Conservation (phyloP, 2,797 vertebrate genomes). For the Scyliorhinus canicula region DNA sequence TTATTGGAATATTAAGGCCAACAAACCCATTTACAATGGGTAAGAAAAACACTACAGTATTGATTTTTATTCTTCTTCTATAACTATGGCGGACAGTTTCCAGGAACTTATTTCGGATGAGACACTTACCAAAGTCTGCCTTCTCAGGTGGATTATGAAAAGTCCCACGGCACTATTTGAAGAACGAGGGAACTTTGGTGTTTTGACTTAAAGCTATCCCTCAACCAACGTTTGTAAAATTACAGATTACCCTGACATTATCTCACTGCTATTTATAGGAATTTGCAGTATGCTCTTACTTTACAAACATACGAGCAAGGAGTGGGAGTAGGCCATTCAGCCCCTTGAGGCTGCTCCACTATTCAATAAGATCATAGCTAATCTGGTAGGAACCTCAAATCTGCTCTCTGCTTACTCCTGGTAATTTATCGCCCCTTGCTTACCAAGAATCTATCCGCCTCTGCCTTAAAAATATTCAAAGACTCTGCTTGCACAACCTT, state of each 20-base stretch:
- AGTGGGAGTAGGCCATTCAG: no score
- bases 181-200: not conserved
- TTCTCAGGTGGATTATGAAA: not conserved
- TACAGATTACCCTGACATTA: not conserved
- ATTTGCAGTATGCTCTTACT: not conserved
- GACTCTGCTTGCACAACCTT: no score
- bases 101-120: not conserved
- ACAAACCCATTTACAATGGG: not conserved
- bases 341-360: no score
- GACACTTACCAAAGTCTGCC: not conserved
- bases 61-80: not conserved
- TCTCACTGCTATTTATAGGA: not conserved
- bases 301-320: no score
- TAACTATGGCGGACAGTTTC: not conserved
- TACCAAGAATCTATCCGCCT: no score
- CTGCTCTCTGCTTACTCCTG: no score
- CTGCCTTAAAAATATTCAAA: no score
- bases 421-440: no score
- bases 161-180: not conserved
- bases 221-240: not conserved
- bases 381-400: no score
- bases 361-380: no score
- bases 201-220: no score
- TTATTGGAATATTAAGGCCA: not conserved
- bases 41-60: not conserved